Conservation (phyloP, 2,113 vertebrate species). For the Acinonyx jubatus region DNA sequence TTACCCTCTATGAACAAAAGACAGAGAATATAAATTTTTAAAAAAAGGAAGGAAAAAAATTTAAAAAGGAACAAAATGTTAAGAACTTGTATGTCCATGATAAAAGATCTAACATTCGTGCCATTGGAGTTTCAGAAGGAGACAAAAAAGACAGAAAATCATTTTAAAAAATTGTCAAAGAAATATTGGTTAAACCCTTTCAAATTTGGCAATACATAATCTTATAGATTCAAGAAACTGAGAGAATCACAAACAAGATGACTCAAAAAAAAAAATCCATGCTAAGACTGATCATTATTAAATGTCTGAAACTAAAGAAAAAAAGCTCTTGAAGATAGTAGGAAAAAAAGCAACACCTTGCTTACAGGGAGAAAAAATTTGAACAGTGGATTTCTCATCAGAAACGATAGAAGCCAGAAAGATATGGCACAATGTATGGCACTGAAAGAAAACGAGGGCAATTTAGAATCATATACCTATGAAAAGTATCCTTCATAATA, state of each 20-base stretch:
- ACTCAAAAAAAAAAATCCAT: background rate
- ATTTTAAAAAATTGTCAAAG: background rate
- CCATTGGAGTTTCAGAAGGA: background rate
- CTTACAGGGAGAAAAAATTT: background rate
- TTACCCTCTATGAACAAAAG: background rate
- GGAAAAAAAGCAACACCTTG: background rate
- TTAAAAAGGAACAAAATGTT: background rate
- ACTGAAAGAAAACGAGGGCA: background rate
- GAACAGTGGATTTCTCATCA: background rate
- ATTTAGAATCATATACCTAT: background rate
- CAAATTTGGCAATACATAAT: background rate
- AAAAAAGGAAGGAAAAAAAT: background rate
- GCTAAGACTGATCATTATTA: background rate
- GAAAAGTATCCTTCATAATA: background rate
- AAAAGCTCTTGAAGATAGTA: background rate
- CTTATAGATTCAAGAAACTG: background rate
- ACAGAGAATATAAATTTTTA: background rate
- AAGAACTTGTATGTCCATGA: background rate
- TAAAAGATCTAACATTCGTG: background rate
- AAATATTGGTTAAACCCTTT: background rate
- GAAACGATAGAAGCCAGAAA: background rate
- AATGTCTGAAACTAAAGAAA: background rate
- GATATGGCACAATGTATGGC: background rate
- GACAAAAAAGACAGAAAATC: background rate
- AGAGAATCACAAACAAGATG: background rate